Evolutionary conservation across 2,888 invertebrate species (phyloP), one percentile per base, ranked within the genome.

Genomic region (Mythimna impura): DNA sequence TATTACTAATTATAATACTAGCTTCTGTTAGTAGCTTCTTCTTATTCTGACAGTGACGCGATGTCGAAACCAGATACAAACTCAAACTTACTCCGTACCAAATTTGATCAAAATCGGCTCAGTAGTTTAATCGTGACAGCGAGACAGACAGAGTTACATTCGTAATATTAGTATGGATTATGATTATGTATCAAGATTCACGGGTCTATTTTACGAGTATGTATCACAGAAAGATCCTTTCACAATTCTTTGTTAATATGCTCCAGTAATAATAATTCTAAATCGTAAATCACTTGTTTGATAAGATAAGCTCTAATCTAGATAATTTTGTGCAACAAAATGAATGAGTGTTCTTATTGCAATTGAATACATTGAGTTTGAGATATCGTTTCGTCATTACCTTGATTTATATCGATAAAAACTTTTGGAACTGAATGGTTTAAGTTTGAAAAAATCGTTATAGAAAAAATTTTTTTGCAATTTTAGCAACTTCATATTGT

Each of bases 321-420:
- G 66, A 70, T 80, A 25, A 30, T 60, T 65, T 43, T 61, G 60
- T 64, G 66, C 36, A 73, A 82, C 66, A 30, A 66, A 57, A 79
- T 82, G 58, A 70, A 70, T 73, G 52, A 47, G 0, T 68, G 47
- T 50, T 64, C 34, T 47, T 57, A 22, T 17, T n/a, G 22, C 20
- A 66, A 81, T 76, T 40, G 12, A 7, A 61, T 67, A 55, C 40
- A 36, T 55, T 55, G 74, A 61, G 20, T 34, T 47, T 36, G n/a
- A 76, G 58, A 58, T 64, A 60, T 47, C 20, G 58, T 73, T 80
- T 73, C 62, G 34, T 57, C 71, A 71, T 34, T 55, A 72, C 40
- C 40, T 63, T 36, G 71, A 78, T 81, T 66, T 63, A 62, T 71
- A 40, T 81, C 65, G 79, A 72, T 65, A 66, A 63, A 66, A 78